Evolutionary conservation across 1,140 invertebrate genomes (phyloP).

Genomic region (Drosophila nebulosa): DNA sequence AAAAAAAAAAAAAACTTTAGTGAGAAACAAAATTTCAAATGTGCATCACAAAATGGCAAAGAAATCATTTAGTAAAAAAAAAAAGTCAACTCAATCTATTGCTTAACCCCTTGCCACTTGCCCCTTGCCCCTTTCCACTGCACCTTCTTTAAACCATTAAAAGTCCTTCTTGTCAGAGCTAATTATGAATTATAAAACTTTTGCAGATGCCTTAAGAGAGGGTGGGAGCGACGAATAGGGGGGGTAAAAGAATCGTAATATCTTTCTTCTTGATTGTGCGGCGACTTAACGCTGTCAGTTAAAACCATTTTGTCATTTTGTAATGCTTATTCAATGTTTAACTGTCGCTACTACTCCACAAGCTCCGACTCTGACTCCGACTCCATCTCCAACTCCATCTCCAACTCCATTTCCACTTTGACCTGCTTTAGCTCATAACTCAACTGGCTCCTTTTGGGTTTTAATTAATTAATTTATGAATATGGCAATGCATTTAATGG

Average conservation of each 20-base stretch:
- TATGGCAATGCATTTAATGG: slow-evolving; percentile 36
- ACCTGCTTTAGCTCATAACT: slow-evolving; percentile 8
- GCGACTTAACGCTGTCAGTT: slow-evolving; percentile 22
- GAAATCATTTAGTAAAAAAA: too few species aligned
- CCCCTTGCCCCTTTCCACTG: neutral
- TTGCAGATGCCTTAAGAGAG: neutral
- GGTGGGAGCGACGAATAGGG: too few species aligned
- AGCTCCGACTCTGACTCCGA: too few species aligned
- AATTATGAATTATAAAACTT: slow-evolving; percentile 49
- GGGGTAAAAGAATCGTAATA: too few species aligned
- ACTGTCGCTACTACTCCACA: slow-evolving; percentile 19
- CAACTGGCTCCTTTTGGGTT: slow-evolving; percentile 22
- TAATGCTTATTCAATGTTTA: slow-evolving; percentile 61
- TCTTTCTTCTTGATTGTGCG: slow-evolving; percentile 20
- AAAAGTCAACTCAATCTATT: too few species aligned
- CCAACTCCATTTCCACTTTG: neutral
- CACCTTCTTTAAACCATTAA: neutral
- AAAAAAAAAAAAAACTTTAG: too few species aligned
- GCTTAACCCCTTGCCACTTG: too few species aligned
- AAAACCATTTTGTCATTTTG: slow-evolving; percentile 7
- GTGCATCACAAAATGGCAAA: too few species aligned
- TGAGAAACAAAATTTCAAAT: too few species aligned
- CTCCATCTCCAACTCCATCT: neutral
- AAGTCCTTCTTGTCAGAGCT: slow-evolving; percentile 1
- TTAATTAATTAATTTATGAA: slow-evolving; percentile 66